phyloP scores from a whole-genome alignment of 2,113 vertebrate species.

The Alethe castanea region DNA sequence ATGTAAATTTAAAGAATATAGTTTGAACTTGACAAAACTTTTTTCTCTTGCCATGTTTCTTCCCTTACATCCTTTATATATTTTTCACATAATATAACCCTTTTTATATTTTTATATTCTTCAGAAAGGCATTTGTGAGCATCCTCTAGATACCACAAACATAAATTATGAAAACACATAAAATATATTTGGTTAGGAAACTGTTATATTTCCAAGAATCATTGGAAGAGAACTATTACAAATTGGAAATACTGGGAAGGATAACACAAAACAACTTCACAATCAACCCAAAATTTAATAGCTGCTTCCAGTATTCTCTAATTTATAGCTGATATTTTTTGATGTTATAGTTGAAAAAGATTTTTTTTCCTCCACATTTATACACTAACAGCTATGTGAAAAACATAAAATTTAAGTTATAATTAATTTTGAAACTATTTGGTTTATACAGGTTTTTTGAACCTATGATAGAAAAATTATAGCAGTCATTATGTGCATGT shows the following conservation, averaged over 20 bases:
- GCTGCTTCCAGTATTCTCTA: neutral
- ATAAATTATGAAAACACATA: neutral
- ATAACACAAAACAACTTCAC: neutral
- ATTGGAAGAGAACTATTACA: neutral
- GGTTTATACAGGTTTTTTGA: neutral
- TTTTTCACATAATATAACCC: neutral
- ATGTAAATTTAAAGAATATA: neutral
- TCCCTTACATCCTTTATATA: fast-evolving
- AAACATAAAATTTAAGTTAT: neutral
- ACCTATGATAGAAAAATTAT: neutral
- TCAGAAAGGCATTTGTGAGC: neutral
- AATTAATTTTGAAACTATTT: neutral
- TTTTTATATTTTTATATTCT: neutral
- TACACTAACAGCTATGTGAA: neutral
- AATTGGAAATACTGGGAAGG: neutral
- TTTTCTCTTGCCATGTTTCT: neutral
- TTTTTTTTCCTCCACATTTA: neutral
- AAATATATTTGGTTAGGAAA: neutral
- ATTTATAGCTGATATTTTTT: neutral
- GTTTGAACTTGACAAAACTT: neutral
- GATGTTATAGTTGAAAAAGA: neutral
- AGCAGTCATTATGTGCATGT: neutral
- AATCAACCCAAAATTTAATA: neutral
- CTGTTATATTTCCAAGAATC: neutral
- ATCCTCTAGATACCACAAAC: neutral